phyloP scores from a whole-genome alignment of 2,888 invertebrate species.

The Adelphocoris suturalis region DNA sequence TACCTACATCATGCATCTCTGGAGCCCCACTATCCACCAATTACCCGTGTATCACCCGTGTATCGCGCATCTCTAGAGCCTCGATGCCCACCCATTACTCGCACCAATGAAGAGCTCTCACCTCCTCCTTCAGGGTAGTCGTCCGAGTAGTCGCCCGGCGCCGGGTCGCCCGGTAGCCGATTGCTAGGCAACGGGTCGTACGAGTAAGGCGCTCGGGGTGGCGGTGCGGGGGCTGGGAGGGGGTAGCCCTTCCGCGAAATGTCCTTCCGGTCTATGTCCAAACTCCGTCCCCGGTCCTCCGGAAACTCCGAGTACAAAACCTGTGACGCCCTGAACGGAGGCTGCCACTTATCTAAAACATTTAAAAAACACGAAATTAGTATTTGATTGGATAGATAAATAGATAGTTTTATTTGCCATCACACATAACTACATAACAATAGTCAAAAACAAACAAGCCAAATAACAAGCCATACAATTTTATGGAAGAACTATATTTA shows the following conservation, averaged over 20 bases:
- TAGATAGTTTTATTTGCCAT: too few relatives aligned
- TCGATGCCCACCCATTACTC: too few relatives aligned
- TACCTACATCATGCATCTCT: too few relatives aligned
- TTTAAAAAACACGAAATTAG: too few relatives aligned
- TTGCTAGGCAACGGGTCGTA: constrained; percentile 48
- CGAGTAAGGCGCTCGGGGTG: not conserved
- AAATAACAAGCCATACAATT: too few relatives aligned
- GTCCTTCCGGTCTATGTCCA: constrained; percentile 48
- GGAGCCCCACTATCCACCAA: too few relatives aligned
- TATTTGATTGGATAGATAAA: too few relatives aligned
- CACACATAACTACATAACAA: too few relatives aligned
- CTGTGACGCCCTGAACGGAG: constrained; percentile 75
- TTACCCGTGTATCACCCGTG: too few relatives aligned
- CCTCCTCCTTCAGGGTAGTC: constrained; percentile 33
- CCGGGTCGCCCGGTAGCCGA: constrained; percentile 24
- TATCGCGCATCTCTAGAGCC: too few relatives aligned
- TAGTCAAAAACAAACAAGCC: too few relatives aligned
- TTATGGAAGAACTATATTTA: too few relatives aligned
- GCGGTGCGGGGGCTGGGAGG: not conserved
- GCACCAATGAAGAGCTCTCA: not conserved
- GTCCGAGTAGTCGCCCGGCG: constrained; percentile 49
- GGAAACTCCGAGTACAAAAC: constrained; percentile 75
- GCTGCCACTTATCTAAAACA: constrained; percentile 77
- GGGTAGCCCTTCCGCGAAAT: constrained; percentile 36
- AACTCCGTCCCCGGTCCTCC: constrained; percentile 71